Base-by-base conservation (phyloP, 2,888 invertebrate genomes). In the Melitaea athalia region DNA sequence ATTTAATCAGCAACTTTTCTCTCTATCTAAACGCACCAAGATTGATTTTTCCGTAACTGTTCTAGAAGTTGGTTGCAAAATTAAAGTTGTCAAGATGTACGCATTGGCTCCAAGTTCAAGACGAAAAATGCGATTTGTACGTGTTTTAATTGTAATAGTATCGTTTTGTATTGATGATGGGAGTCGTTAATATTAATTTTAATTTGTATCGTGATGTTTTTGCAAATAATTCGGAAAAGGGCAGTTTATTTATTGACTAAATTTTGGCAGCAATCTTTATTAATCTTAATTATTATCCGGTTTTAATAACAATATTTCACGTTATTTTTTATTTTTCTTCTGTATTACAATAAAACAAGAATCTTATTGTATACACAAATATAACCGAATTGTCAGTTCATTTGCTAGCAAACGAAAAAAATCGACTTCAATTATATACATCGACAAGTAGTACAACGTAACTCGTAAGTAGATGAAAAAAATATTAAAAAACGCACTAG, bases 101-200 rank as follows among this genome's bases (percentile, higher is more conserved):
- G 80, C 78, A 76, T 79, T 79, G 74, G 77, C 76, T 71, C 78
- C 84, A 85, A 87, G 88, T 85, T 87, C 84, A 82, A 82, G 77
- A 72, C 73, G 67, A 67, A 76, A 77, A 75, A 76, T 77, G 74
- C 77, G 76, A 75, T 76, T 73, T 75, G 76, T 70, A 77, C 47
- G 68, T 64, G 52, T 73, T 78, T 79, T 80, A 81, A 83, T 81
- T 55, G 3, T 55, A 33, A n/a, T 53, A 31, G 31, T 33, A 33
- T 14, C 11, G 33, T 33, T 31, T 81, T 76, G 79, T 74, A 79
- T 77, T 74, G 63, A 67, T 70, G 63, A 73, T 67, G 67, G 68
- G 64, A 52, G 43, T 69, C 64, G 61, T 67, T 47, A 42, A 61
- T 15, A 45, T 64, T 67, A 55, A 68, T 63, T 62, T 59, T 49